Conservation (phyloP, 2,888 invertebrate species). For the Chalcosyrphus nemorum region DNA sequence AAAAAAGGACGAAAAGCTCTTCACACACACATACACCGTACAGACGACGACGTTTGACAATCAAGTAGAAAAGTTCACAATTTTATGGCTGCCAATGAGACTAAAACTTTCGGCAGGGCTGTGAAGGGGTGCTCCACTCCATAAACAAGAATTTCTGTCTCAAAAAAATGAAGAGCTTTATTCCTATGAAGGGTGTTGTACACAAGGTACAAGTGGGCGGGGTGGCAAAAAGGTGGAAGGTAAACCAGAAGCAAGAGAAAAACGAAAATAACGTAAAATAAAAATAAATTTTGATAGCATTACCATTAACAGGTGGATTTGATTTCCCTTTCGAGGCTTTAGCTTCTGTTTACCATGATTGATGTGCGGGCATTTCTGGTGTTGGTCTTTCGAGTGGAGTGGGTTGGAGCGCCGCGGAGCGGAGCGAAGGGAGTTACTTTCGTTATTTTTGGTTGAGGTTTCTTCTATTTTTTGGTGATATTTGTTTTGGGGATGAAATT, state of each 20-base stretch:
- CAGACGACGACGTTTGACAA: neutral
- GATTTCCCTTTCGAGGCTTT: conserved; percentile 58
- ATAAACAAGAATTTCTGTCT: conserved; percentile 9
- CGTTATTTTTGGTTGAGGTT: neutral
- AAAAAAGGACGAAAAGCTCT: conserved; percentile 7
- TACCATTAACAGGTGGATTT: conserved; percentile 66
- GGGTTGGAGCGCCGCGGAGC: too few relatives aligned
- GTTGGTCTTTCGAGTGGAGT: neutral
- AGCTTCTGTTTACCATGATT: conserved; percentile 59
- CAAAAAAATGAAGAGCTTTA: conserved; percentile 2
- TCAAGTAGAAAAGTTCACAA: conserved; percentile 10
- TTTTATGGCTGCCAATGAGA: conserved; percentile 24
- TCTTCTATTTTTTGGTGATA: neutral
- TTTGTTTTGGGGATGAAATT: conserved; percentile 20
- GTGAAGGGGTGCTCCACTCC: neutral
- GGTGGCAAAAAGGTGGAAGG: neutral
- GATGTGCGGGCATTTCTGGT: conserved; percentile 48
- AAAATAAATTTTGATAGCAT: conserved; percentile 63
- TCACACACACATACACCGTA: neutral
- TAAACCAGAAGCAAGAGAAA: conserved; percentile 1
- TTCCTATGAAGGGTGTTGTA: neutral
- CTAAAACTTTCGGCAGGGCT: neutral
- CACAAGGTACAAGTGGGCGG: neutral
- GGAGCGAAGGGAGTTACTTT: too few relatives aligned
- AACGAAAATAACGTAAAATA: conserved; percentile 42